Conservation (phyloP, 1,140 invertebrate genomes). For the Anastrepha ludens region DNA sequence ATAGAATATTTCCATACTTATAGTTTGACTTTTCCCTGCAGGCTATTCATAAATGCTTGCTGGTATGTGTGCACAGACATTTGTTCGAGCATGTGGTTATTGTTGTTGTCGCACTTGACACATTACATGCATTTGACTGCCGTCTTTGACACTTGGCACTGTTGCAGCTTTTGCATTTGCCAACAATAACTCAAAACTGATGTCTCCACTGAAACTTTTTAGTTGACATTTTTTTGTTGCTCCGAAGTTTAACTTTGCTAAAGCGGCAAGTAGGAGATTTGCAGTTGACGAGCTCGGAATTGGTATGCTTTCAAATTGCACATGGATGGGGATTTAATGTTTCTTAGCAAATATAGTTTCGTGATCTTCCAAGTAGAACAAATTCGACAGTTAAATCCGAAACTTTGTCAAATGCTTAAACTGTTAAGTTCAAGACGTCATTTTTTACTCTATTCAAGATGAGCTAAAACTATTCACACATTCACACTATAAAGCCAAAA, state of each 20-base stretch:
- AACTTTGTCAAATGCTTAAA: too few relatives aligned
- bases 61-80: neutral
- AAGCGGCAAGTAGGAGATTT: neutral
- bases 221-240: neutral
- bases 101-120: constrained; percentile 21
- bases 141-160: constrained; percentile 44
- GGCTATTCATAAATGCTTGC: too few relatives aligned
- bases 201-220: neutral
- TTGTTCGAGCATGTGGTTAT: neutral
- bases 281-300: neutral
- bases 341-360: neutral
- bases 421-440: too few relatives aligned
- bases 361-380: too few relatives aligned
- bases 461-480: too few relatives aligned
- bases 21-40: too few relatives aligned
- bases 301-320: neutral
- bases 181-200: constrained; percentile 35
- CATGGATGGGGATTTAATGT: constrained; percentile 7
- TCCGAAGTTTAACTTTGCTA: neutral
- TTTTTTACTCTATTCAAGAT: too few relatives aligned
- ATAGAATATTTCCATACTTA: too few relatives aligned
- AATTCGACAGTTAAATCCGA: too few relatives aligned
- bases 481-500: too few relatives aligned
- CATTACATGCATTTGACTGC: constrained; percentile 38
- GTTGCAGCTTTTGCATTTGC: constrained; percentile 19